Percentiles rank a stretch among this genome's conserved stretches.
phyloP scores from a whole-genome alignment of 2,113 vertebrate species.

The Mungos mungo region DNA sequence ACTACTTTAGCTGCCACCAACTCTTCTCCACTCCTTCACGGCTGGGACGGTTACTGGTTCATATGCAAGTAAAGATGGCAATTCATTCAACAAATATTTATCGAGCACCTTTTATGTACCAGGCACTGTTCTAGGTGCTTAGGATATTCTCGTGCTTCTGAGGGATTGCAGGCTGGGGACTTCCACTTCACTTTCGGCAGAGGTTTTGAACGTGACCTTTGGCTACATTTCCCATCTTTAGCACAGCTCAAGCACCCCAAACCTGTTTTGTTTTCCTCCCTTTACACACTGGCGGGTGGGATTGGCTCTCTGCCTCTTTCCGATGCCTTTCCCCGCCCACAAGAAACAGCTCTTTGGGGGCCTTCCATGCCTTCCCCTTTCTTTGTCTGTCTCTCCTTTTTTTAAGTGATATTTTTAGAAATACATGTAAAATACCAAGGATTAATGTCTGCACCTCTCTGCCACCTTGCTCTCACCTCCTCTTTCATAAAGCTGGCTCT shows the following conservation, averaged over 20 bases:
- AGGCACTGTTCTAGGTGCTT: constrained; percentile 63
- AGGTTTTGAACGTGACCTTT: not conserved
- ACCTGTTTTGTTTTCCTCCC: not conserved
- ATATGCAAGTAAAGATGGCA: constrained; percentile 53
- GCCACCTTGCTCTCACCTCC: constrained; percentile 24
- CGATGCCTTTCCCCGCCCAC: not conserved
- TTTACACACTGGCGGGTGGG: not conserved
- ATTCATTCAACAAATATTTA: not conserved
- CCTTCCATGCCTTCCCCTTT: constrained; percentile 30
- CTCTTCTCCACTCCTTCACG: not conserved
- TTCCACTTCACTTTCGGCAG: not conserved
- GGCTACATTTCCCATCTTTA: not conserved
- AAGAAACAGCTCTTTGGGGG: constrained; percentile 37
- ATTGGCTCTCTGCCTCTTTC: not conserved
- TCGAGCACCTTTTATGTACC: not conserved
- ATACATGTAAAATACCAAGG: constrained; percentile 77
- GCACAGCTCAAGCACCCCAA: not conserved
- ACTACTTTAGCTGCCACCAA: not conserved
- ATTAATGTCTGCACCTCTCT: not conserved
- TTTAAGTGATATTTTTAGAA: constrained; percentile 70
- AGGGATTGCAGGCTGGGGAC: not conserved
- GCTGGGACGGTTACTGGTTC: constrained; percentile 26
- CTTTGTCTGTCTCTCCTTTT: not conserved
- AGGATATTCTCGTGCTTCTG: not conserved
- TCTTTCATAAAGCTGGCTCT: constrained; percentile 85